Conservation (phyloP, 2,888 invertebrate species). For the Xanthia togata region DNA sequence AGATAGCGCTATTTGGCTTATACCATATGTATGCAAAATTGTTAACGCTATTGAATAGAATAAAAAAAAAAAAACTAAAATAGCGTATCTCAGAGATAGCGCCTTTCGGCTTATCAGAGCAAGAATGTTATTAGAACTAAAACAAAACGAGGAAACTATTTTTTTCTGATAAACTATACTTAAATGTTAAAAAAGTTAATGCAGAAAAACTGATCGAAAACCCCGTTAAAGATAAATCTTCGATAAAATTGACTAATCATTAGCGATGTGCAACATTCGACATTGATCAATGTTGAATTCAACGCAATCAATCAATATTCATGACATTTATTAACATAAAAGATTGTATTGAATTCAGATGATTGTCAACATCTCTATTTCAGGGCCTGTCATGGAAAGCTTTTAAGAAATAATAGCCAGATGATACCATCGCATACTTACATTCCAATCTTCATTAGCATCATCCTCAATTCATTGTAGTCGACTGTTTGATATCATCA, state of each 20-base stretch:
- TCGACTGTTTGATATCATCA: background rate
- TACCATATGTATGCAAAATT: too few relatives aligned
- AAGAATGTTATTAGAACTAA: too few relatives aligned
- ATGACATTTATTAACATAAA: background rate
- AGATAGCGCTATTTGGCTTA: too few relatives aligned
- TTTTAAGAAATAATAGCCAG: background rate
- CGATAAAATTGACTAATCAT: background rate
- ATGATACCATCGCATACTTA: background rate
- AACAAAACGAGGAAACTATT: too few relatives aligned
- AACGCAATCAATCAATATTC: conserved; percentile 17
- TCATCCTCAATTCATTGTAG: background rate
- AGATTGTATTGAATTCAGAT: conserved; percentile 8
- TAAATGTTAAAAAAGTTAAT: too few relatives aligned
- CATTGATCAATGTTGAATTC: background rate
- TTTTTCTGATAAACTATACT: too few relatives aligned
- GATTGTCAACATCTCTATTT: background rate
- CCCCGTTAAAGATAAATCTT: too few relatives aligned
- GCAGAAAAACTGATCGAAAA: background rate
- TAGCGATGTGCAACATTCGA: background rate
- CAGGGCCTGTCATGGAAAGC: background rate
- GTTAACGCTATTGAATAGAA: too few relatives aligned
- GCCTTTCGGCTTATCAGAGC: too few relatives aligned
- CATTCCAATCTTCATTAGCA: background rate
- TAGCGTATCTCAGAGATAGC: too few relatives aligned
- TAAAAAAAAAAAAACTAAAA: too few relatives aligned